These are phyloP conservation scores for Acronicta alni DNA, from an alignment of 2,888 invertebrate species.

Conservation along the genomic window DNA sequence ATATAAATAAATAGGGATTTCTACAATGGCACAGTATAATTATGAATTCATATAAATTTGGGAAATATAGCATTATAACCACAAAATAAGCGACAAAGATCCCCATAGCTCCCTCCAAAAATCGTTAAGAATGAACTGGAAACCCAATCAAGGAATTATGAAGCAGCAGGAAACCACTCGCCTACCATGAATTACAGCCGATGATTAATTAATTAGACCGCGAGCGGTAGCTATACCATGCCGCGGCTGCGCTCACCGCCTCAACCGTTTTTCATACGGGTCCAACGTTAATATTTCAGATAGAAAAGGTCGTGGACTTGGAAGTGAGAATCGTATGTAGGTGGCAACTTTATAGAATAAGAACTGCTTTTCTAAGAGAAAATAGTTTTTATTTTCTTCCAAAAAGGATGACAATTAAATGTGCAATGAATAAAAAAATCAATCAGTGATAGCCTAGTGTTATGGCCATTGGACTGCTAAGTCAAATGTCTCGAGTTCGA, in stretches of 20 bases:
- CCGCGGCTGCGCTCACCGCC: constrained; percentile 43
- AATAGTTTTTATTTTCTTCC: too few species aligned
- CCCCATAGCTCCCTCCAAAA: constrained; percentile 5
- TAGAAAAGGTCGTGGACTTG: constrained; percentile 44
- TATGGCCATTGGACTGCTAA: too few species aligned
- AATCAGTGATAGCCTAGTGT: too few species aligned
- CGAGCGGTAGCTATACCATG: constrained; percentile 44
- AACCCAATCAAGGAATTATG: constrained; percentile 41
- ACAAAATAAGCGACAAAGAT: too few species aligned
- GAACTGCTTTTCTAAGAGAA: too few species aligned
- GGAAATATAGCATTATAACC: not conserved
- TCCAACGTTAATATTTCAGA: constrained; percentile 61
- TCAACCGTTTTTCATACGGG: constrained; percentile 59
- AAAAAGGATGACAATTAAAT: too few species aligned
- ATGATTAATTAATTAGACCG: constrained; percentile 58
- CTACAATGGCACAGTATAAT: too few species aligned
- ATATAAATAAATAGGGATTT: too few species aligned
- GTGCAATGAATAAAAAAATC: too few species aligned
- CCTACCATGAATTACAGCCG: constrained; percentile 36
- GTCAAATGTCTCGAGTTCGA: too few species aligned
- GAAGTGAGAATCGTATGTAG: constrained; percentile 19
- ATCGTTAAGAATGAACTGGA: constrained; percentile 14
- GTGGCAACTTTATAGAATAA: constrained; percentile 9
- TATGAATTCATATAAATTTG: too few species aligned
- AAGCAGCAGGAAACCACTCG: constrained; percentile 32